Base-by-base conservation (phyloP, 2,797 vertebrate species). In the Halcyon chelicuti region DNA sequence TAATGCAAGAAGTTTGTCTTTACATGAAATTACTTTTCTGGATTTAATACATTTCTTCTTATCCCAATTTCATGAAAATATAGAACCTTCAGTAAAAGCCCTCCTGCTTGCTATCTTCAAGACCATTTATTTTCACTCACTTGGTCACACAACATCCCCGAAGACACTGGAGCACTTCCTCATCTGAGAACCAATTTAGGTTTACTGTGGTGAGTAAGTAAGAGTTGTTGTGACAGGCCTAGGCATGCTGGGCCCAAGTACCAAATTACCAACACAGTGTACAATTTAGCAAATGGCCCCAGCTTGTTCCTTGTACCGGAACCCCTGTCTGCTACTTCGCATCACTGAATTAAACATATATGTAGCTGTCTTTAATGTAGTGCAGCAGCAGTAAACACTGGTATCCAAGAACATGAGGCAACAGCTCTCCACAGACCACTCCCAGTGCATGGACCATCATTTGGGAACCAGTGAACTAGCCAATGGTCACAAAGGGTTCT, bases 161-260 rank as follows among this genome's bases (percentile, higher is more conserved):
- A 75, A 88, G 7, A 13, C 33, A 49, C 4, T 54, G 14, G 9
- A 77, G 25, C 14, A 35, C 14, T 35, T 70, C 18, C 8, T 52
- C 18, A 8, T 33, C 2, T 67, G 12, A 76, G 16, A 94, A 66
- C 5, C 5, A 54, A 10, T 61, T 39, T 63, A 18, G 3, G 4
- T 72, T 54, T 47, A 46, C 11, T 31, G 14, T 29, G 17, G 5
- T 3, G 3, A 13, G 7, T 29, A 57, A 84, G 8, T 11, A 72
- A 1, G 1, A 37, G 4, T 3, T 3, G 4, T 3, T 3, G 4
- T 54, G n/a, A 22, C 0, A 1, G 29, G 35, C 33, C 16, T 49
- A 54, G 28, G 2, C 5, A 63, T 88, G 49, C 61, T 10, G 7
- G 7, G 7, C 14, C 19, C 33, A 54, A 14, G 7, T 67, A 12